A percentile compares a stretch with the other conserved stretches of the same genome.
These are phyloP conservation scores for Pangasianodon hypophthalmus DNA, from an alignment of 2,113 vertebrate genomes.

Conservation along the genomic window DNA sequence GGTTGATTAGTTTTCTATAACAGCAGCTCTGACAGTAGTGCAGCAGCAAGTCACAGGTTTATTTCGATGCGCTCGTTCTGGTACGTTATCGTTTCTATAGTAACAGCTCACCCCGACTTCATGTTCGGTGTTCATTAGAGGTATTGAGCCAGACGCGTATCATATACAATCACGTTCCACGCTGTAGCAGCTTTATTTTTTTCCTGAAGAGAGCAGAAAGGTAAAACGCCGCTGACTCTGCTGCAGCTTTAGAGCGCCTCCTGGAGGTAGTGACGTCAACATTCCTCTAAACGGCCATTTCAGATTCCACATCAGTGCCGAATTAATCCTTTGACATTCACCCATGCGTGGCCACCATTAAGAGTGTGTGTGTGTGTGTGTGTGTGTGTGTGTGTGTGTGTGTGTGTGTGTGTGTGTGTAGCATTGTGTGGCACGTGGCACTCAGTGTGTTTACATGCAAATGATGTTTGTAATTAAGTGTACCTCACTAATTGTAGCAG, in stretches of 20 bases:
- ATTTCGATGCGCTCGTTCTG: background rate
- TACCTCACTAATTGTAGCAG: conserved; percentile 39
- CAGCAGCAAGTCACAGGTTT: background rate
- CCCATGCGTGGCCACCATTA: conserved; percentile 19
- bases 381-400: conserved; percentile 21
- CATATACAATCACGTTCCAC: background rate
- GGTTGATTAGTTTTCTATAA: background rate
- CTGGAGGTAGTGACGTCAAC: background rate
- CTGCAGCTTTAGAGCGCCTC: conserved; percentile 14
- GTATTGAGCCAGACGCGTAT: background rate
- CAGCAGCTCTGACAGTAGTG: background rate
- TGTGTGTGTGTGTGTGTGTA: conserved; percentile 26
- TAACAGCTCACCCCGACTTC: background rate
- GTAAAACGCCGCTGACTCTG: background rate
- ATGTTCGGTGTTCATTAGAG: background rate
- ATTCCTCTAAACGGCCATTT: background rate
- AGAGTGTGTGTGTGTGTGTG: conserved; percentile 32
- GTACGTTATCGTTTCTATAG: background rate
- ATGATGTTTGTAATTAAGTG: conserved; percentile 43
- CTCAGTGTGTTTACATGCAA: conserved; percentile 40
- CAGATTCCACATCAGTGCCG: background rate
- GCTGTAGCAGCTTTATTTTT: background rate
- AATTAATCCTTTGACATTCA: conserved; percentile 38
- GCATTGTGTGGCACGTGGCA: background rate
- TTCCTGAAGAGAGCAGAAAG: background rate